These are phyloP conservation scores for Neotragus pygmaeus DNA, from an alignment of 2,113 vertebrate genomes.

Conservation along the genomic window DNA sequence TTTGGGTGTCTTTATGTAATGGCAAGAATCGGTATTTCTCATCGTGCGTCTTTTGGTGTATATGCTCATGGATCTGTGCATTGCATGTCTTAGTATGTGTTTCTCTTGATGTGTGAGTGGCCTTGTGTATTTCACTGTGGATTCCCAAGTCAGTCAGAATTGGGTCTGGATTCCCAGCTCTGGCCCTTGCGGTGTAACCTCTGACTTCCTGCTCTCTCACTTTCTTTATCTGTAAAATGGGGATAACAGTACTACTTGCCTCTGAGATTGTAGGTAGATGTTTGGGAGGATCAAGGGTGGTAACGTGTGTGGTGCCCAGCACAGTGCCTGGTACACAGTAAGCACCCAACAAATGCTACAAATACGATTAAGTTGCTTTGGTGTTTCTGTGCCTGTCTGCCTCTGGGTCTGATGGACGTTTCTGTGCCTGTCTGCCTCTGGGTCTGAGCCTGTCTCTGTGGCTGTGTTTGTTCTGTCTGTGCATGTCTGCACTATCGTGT, in stretches of 20 bases:
- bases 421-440: slow-evolving; percentile 36
- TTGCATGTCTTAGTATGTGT: not conserved
- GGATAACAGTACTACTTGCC: slow-evolving; percentile 43
- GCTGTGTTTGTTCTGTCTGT: slow-evolving; percentile 3
- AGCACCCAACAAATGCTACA: slow-evolving; percentile 19
- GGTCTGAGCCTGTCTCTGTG: not conserved
- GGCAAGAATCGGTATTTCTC: not conserved
- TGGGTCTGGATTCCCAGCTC: not conserved
- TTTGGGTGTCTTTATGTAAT: slow-evolving; percentile 11
- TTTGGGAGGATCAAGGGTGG: slow-evolving; percentile 66
- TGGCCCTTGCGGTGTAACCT: not conserved
- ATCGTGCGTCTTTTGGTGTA: not conserved
- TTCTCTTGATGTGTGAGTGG: not conserved
- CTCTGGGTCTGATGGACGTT: not conserved
- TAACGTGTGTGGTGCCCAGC: slow-evolving; percentile 51
- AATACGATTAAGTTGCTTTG: not conserved
- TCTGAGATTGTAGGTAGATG: slow-evolving; percentile 58
- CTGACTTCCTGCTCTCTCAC: slow-evolving; percentile 14
- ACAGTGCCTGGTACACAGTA: slow-evolving; percentile 55
- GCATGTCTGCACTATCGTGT: slow-evolving; percentile 35
- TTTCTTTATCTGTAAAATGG: slow-evolving; percentile 51
- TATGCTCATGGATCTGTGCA: not conserved
- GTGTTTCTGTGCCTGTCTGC: slow-evolving; percentile 28
- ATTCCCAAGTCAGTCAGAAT: not conserved
- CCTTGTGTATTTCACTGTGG: not conserved